Evolutionary conservation across 2,113 vertebrate genomes (phyloP).

Genomic region (Antechinus flavipes): DNA sequence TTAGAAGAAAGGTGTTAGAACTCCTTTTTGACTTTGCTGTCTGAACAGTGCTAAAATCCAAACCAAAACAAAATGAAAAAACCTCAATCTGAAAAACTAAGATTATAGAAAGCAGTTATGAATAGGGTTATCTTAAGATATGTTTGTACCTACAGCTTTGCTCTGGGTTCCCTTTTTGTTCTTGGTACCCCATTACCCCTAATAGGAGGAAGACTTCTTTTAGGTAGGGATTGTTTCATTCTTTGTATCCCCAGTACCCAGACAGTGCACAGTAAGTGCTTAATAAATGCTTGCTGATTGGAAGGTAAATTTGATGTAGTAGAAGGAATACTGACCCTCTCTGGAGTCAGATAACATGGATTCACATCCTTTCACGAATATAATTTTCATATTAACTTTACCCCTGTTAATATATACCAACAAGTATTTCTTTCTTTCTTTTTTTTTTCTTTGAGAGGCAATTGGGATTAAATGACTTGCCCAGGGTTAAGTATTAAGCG

Average conservation of each 20-base stretch:
- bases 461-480: no score
- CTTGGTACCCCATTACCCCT: background rate
- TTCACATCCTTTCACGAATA: background rate
- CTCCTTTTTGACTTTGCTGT: constrained; percentile 2
- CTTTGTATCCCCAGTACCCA: background rate
- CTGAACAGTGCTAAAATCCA: constrained; percentile 13
- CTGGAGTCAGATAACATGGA: background rate
- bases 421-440: no score
- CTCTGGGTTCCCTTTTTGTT: background rate
- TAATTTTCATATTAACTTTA: background rate
- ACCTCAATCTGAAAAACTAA: no score
- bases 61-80: background rate
- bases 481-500: no score
- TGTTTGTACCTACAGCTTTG: background rate
- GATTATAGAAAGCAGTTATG: background rate
- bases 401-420: background rate
- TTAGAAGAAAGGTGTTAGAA: background rate
- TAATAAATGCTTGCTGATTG: background rate
- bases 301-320: background rate
- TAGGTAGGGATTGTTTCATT: background rate
- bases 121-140: background rate
- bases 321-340: background rate
- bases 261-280: background rate
- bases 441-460: no score
- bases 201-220: background rate